Conservation (phyloP, 53 echinoderm and acorn worm genomes). For the Paelopatides confundens region DNA sequence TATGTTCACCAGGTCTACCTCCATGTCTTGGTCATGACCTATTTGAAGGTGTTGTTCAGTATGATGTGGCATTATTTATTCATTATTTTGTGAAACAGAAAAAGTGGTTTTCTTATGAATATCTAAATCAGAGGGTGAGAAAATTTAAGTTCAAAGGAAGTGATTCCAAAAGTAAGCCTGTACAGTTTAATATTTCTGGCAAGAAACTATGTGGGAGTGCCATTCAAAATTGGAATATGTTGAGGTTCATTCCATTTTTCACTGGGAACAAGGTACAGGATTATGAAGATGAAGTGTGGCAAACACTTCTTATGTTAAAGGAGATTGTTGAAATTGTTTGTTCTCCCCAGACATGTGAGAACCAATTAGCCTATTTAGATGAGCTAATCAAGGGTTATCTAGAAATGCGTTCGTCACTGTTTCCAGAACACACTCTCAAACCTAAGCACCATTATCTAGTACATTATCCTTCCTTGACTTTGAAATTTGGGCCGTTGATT, state of each 20-base stretch:
- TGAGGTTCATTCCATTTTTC: neutral
- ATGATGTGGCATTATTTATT: slow-evolving; percentile 52
- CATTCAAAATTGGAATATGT: neutral
- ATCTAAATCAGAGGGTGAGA: slow-evolving; percentile 33
- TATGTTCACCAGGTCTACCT: slow-evolving; percentile 43
- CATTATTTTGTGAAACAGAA: slow-evolving; percentile 47
- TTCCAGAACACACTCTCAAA: slow-evolving; percentile 47
- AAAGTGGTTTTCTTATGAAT: slow-evolving; percentile 52
- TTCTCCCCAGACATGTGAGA: neutral
- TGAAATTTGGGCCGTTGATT: slow-evolving; percentile 65
- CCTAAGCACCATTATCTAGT: slow-evolving; percentile 56
- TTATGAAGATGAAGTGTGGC: slow-evolving; percentile 20
- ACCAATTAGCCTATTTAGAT: slow-evolving; percentile 10
- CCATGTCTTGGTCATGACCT: slow-evolving; percentile 64
- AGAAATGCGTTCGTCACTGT: slow-evolving; percentile 6
- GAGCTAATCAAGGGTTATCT: slow-evolving; percentile 40
- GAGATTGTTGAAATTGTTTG: slow-evolving; percentile 57
- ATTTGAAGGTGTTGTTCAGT: slow-evolving; percentile 52
- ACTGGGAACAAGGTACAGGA: neutral
- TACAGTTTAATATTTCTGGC: no score
- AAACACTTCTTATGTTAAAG: slow-evolving; percentile 36
- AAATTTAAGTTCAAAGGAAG: slow-evolving; percentile 30
- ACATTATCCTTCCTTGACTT: slow-evolving; percentile 50
- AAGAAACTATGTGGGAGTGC: slow-evolving; percentile 5
- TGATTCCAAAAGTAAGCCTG: slow-evolving; percentile 30